Base-by-base conservation (phyloP, 2,888 invertebrate species). In the Craniophora ligustri region DNA sequence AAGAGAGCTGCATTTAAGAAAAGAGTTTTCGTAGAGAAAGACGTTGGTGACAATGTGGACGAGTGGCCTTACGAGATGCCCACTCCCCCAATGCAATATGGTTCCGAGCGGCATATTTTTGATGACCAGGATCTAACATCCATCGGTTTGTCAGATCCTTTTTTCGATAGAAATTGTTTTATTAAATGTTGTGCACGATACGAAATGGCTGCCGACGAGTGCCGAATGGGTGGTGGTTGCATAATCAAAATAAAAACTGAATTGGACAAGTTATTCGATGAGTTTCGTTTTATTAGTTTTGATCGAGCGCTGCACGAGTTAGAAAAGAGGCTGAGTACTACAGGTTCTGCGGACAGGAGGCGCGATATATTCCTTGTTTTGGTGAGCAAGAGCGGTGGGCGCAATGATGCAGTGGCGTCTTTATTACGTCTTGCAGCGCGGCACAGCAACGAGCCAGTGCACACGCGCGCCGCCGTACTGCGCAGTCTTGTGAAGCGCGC, bases 341-440 rank as follows among this genome's bases (percentile, higher is more conserved):
- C 84, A 45, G 82, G 79, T 31, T 78, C 81, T 2, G 55, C 76
- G 1, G 79, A 88, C 40, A 84, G 82, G n/a, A 75, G 91, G n/a
- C 79, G 86, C 31, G 84, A 79, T 51, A 89, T 91, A 61, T 75
- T 91, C 50, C 67, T 89, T 2, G 89, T 91, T 2, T 76, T 91
- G 28, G 82, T 90, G 0, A 90, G 89, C 59, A 91, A 91, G 56
- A 86, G 77, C 18, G 89, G 88, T 3, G 85, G 86, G 0, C 75
- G 79, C 21, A 61, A 58, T 2, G 81, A 82, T 2, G 73, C 78
- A 28, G 66, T 89, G 1, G 74, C 78, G 8, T 68, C 76, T 15
- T 49, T 91, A 19, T 48, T 90, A 31, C 68, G 76, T 26, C 67
- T 89, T 1, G 70, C 82, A n/a, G 59, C 70, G 14, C 73, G 67